Conservation (phyloP, 2,113 vertebrate species). For the Scomber scombrus region DNA sequence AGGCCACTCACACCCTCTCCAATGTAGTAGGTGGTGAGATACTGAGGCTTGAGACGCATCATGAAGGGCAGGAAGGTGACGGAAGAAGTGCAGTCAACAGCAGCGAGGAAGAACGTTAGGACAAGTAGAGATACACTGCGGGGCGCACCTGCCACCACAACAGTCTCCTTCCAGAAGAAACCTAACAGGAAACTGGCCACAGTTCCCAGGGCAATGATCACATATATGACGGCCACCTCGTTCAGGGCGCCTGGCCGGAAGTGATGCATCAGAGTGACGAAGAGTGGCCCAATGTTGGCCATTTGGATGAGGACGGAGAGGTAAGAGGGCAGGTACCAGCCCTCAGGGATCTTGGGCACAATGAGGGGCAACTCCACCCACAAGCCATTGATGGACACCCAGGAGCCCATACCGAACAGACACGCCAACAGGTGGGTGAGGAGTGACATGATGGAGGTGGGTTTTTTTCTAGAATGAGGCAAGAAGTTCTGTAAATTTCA, state of each 20-base stretch:
- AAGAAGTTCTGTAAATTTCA: neutral
- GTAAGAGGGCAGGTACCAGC: constrained; percentile 90
- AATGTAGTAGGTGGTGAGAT: constrained; percentile 87
- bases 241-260: constrained; percentile 79
- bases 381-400: constrained; percentile 89
- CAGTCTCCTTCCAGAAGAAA: constrained; percentile 86
- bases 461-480: neutral
- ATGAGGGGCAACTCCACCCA: constrained; percentile 90
- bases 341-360: constrained; percentile 86
- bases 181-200: constrained; percentile 83
- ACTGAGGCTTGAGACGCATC: constrained; percentile 82
- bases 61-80: constrained; percentile 91
- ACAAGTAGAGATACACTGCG: constrained; percentile 83
- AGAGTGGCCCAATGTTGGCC: constrained; percentile 88
- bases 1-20: constrained; percentile 89
- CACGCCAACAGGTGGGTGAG: constrained; percentile 84
- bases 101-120: constrained; percentile 86
- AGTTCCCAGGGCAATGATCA: constrained; percentile 79
- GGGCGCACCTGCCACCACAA: constrained; percentile 63
- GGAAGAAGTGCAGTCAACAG: constrained; percentile 89
- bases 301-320: constrained; percentile 88
- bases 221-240: constrained; percentile 80
- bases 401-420: constrained; percentile 89
- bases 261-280: constrained; percentile 84
- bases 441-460: constrained; percentile 73